Conservation (phyloP, 2,888 invertebrate species). For the Lycocerus yunnanus region DNA sequence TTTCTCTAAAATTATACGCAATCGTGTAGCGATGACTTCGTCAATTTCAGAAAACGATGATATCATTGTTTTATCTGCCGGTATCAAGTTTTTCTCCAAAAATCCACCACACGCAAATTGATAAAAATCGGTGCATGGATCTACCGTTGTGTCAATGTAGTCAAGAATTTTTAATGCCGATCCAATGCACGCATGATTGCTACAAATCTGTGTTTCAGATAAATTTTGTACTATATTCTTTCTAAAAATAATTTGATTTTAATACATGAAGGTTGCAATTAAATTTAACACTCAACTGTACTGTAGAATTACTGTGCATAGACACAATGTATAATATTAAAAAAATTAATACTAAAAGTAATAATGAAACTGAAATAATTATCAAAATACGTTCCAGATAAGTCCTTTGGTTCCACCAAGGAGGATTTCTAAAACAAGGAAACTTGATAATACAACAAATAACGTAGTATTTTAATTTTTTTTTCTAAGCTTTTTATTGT, state of each 20-base stretch:
- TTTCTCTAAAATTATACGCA: slow-evolving; percentile 70
- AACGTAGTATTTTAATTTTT: too few relatives aligned
- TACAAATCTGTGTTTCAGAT: slow-evolving; percentile 61
- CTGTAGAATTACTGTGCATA: not conserved
- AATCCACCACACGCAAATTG: slow-evolving; percentile 80
- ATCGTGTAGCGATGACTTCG: slow-evolving; percentile 74
- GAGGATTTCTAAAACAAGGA: not conserved
- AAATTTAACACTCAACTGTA: not conserved
- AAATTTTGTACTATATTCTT: not conserved
- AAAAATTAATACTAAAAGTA: not conserved
- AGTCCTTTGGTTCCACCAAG: not conserved
- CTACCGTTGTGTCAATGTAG: slow-evolving; percentile 71
- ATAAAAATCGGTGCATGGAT: slow-evolving; percentile 85
- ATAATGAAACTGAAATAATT: not conserved
- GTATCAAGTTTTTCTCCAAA: slow-evolving; percentile 71
- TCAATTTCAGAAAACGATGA: slow-evolving; percentile 77
- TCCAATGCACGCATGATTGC: slow-evolving; percentile 77
- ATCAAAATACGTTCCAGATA: not conserved
- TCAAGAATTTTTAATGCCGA: slow-evolving; percentile 74
- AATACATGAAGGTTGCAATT: not conserved
- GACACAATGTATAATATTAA: not conserved
- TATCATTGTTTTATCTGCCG: slow-evolving; percentile 80
- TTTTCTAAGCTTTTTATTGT: too few relatives aligned
- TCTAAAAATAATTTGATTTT: not conserved
- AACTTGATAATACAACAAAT: too few relatives aligned